Base-by-base conservation (phyloP, 1,140 invertebrate species). In the Hylaeus anthracinus region DNA sequence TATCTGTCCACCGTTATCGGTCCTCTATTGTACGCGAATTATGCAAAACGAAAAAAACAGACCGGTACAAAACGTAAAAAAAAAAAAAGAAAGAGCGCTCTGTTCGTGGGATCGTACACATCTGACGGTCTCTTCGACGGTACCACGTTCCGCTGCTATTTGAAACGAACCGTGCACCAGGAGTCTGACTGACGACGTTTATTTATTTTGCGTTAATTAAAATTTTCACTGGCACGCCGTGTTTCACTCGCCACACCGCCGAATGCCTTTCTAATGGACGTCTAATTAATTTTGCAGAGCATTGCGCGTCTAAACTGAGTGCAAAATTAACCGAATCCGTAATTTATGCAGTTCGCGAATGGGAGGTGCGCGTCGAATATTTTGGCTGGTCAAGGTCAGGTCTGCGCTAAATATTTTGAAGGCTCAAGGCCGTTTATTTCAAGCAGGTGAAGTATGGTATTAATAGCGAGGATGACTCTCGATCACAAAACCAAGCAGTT, bases 131-230 rank as follows among this genome's bases (percentile, higher is more conserved):
- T 8, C 60, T 77, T 60, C 45, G 12, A 9, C 37, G 41, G n/a
- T 69, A 76, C 69, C 58, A 48, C 43, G 43, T 39, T 15, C 45
- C 12, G 43, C 48, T 37, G 43, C 43, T 58, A 15, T n/a, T n/a
- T 41, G 69, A 10, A 43, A 37, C 26, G 48, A 51, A 51, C 74
- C 74, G 73, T 26, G 58, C 48, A 58, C 65, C 51, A 8, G 43
- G 43, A 14, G n/a, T 14, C 56, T 8, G 67, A 48, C n/a, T 78
- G 64, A 78, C 69, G 58, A 72, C 67, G 51, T 72, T 78, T 72
- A 72, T 78, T 78, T 78, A 72, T 72, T 53, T 43, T 12, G 39
- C 76, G 76, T 79, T 79, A 79, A 79, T 79, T 79, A 79, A 79
- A 79, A 79, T 72, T 79, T 79, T 79, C 39, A 72, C 12, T 5